A percentile compares a stretch with the other conserved stretches of the same genome.
phyloP scores from a whole-genome alignment of 1,140 invertebrate genomes.

The Formica selysi region DNA sequence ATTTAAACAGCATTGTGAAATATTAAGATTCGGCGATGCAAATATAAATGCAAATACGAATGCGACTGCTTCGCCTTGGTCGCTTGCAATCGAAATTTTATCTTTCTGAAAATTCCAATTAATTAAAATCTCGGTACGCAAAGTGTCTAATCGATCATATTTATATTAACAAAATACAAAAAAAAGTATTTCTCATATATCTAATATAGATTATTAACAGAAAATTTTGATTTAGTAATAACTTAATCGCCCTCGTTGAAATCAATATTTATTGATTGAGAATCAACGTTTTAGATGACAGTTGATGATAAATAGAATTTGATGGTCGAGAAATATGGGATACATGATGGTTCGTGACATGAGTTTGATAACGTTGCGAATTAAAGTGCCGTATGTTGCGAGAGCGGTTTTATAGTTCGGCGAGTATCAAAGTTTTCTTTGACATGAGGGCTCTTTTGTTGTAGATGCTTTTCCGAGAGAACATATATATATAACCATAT shows the following conservation, averaged over 20 bases:
- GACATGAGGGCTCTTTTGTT: constrained; percentile 25
- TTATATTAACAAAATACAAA: neutral
- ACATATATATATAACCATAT: neutral
- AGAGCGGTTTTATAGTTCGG: neutral
- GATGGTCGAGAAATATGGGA: neutral
- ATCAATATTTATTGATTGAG: neutral
- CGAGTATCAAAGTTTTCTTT: constrained; percentile 33
- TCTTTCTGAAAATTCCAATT: neutral
- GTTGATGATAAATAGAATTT: neutral
- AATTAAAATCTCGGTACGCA: neutral
- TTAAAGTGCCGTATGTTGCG: neutral
- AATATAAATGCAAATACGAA: neutral
- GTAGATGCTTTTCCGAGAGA: neutral
- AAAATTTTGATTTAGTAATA: neutral
- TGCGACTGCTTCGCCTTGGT: neutral
- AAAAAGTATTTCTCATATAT: neutral
- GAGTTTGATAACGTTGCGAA: neutral
- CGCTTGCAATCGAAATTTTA: neutral
- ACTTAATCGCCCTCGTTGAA: neutral
- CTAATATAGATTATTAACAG: neutral
- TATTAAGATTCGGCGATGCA: constrained; percentile 5
- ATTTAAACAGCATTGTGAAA: constrained; percentile 12
- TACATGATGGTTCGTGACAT: neutral
- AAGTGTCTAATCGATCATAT: neutral
- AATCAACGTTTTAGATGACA: neutral